Percentiles rank a stretch among this genome's conserved stretches.
Evolutionary conservation across 2,113 vertebrate species (phyloP).

Genomic region (Illadopsis cleaveri): DNA sequence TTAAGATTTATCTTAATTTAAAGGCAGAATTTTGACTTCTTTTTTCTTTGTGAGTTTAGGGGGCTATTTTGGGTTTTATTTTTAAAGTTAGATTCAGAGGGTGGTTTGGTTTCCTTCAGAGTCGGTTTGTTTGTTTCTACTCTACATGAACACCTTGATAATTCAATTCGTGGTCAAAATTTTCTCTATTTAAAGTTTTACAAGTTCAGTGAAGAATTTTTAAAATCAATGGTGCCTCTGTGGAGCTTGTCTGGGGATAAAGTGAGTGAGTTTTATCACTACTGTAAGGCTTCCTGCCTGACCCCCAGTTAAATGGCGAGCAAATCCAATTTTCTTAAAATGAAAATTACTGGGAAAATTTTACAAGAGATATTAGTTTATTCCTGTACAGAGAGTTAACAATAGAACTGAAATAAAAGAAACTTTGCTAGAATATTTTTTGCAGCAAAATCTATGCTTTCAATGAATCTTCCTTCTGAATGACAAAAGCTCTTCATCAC

Average conservation of each 20-base stretch:
- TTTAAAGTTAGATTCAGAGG: not conserved
- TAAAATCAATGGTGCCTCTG: not conserved
- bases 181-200: not conserved
- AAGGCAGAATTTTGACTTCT: accelerated
- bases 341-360: not conserved
- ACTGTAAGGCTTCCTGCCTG: accelerated
- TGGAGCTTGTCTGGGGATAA: not conserved
- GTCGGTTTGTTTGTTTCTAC: not conserved
- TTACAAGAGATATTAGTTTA: not conserved
- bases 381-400: not conserved
- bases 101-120: not conserved
- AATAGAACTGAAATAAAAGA: not conserved
- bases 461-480: not conserved
- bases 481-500: not conserved
- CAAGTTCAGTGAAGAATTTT: not conserved
- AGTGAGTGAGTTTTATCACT: not conserved
- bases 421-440: not conserved
- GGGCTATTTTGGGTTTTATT: not conserved
- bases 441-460: not conserved
- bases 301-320: accelerated
- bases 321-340: not conserved
- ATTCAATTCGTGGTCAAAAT: not conserved
- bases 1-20: not conserved
- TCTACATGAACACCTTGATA: accelerated
- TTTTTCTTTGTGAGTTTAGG: not conserved